Conservation (phyloP, 2,888 invertebrate species). For the Neelides folsomi region DNA sequence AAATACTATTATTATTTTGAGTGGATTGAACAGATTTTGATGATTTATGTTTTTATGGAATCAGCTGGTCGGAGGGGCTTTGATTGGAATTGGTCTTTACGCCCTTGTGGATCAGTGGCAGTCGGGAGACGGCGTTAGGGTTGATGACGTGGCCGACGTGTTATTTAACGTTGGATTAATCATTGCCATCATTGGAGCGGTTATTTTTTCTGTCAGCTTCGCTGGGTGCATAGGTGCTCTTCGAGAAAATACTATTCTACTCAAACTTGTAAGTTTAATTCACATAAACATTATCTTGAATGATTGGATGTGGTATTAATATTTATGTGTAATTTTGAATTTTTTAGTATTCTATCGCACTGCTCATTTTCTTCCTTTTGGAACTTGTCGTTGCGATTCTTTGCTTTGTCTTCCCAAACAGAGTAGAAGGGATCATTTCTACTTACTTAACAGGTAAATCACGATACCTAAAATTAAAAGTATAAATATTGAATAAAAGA, state of each 20-base stretch:
- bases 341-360: slow-evolving; percentile 73
- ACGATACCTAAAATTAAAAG: no score
- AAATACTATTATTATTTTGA: background rate
- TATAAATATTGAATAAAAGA: no score
- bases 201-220: slow-evolving; percentile 87
- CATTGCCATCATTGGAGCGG: slow-evolving; percentile 73
- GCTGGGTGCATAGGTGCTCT: slow-evolving; percentile 83
- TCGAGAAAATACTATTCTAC: slow-evolving; percentile 77
- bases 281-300: background rate
- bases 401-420: slow-evolving; percentile 84
- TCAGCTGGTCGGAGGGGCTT: slow-evolving; percentile 72
- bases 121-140: slow-evolving; percentile 64
- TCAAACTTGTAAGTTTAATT: slow-evolving; percentile 63
- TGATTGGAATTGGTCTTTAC: slow-evolving; percentile 76
- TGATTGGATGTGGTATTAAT: background rate
- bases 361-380: slow-evolving; percentile 73
- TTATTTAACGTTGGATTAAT: slow-evolving; percentile 74
- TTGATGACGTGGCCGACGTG: slow-evolving; percentile 78
- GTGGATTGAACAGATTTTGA: slow-evolving; percentile 17
- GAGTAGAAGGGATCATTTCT: slow-evolving; percentile 69
- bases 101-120: slow-evolving; percentile 90
- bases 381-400: slow-evolving; percentile 85
- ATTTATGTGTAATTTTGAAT: slow-evolving; percentile 5
- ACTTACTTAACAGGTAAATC: slow-evolving; percentile 57
- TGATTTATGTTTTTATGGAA: slow-evolving; percentile 40